These are phyloP conservation scores for Temnothorax curvispinosus DNA, from an alignment of 1,140 invertebrate genomes.

Conservation along the genomic window DNA sequence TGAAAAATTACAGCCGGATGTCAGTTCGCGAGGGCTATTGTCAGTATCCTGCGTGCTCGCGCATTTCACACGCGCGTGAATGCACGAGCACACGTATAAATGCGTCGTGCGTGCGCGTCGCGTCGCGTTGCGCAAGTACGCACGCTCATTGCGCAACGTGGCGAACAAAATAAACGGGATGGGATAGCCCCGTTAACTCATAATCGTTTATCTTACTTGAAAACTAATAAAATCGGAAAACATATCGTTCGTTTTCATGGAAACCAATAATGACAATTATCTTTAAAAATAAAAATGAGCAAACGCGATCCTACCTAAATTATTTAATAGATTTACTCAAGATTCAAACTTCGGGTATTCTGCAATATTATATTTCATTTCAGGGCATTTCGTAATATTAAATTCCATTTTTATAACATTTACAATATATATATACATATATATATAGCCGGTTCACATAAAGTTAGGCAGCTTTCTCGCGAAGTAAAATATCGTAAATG, in stretches of 20 bases:
- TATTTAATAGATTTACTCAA: conserved; percentile 20
- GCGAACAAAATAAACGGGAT: conserved; percentile 22
- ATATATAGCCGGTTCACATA: not conserved
- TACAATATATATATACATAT: not conserved
- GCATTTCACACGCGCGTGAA: conserved; percentile 26
- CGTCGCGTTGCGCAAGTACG: conserved; percentile 23
- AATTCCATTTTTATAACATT: conserved; percentile 10
- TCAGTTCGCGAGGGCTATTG: not conserved
- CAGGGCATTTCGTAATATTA: not conserved
- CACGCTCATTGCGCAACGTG: conserved; percentile 37
- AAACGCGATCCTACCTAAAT: not conserved
- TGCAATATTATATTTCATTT: not conserved
- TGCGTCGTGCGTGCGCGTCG: not conserved
- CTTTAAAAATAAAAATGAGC: not conserved
- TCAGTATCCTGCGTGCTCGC: not conserved
- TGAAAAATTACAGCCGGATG: not conserved
- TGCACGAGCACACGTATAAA: not conserved
- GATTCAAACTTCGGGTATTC: not conserved
- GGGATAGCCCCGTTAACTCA: conserved; percentile 47
- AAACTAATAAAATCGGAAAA: not conserved
- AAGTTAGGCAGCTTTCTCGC: not conserved
- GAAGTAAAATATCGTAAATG: conserved; percentile 10
- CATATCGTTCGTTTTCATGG: not conserved
- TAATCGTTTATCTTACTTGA: conserved; percentile 32
- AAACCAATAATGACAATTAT: conserved; percentile 2